A percentile compares a stretch with the other conserved stretches of the same genome.
These are phyloP conservation scores for Temnothorax unifasciatus DNA, from an alignment of 2,888 invertebrate genomes.

Conservation along the genomic window DNA sequence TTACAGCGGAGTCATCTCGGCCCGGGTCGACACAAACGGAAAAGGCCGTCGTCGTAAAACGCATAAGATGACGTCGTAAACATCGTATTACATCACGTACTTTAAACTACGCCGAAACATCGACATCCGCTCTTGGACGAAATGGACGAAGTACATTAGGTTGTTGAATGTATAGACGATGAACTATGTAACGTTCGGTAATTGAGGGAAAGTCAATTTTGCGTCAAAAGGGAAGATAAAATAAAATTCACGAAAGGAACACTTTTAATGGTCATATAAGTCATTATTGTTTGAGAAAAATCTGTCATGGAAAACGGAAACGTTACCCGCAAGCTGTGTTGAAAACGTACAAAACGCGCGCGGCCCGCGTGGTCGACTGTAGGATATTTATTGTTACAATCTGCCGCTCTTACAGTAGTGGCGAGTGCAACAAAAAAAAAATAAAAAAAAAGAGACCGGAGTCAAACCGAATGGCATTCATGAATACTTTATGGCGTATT, in stretches of 20 bases:
- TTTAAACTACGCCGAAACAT: not conserved
- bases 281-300: not conserved
- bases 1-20: not conserved
- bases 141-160: not conserved
- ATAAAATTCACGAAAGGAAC: not conserved
- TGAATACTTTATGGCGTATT: constrained; percentile 18
- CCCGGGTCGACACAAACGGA: not conserved
- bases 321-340: not conserved
- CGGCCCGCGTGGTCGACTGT: not conserved
- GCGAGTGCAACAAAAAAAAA: constrained; percentile 2
- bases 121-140: not conserved
- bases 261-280: not conserved
- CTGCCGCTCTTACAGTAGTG: constrained; percentile 6
- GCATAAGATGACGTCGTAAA: constrained; percentile 14
- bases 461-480: constrained; percentile 19
- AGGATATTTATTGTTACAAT: constrained; percentile 37
- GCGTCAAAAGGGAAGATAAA: not conserved
- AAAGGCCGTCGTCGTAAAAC: constrained; percentile 40
- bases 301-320: not conserved
- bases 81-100: constrained; percentile 45
- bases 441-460: constrained; percentile 12
- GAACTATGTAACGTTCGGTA: not conserved
- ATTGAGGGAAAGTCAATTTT: not conserved
- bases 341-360: constrained; percentile 17
- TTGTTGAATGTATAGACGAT: not conserved